Evolutionary conservation across 2,113 vertebrate species (phyloP).

Genomic region (Garra rufa): DNA sequence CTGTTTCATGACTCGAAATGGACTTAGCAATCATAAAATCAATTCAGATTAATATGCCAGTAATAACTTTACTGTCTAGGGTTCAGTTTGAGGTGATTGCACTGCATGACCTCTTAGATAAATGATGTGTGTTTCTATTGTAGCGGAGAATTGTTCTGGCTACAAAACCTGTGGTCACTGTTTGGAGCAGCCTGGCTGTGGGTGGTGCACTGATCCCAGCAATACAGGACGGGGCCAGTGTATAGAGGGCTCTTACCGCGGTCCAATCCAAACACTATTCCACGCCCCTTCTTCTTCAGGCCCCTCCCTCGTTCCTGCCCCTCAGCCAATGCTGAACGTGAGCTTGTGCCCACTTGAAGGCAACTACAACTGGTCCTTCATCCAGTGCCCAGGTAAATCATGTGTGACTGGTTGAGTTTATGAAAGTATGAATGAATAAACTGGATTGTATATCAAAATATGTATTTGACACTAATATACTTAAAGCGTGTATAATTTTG

Average conservation of each 20-base stretch:
- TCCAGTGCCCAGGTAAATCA: constrained; percentile 91
- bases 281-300: constrained; percentile 76
- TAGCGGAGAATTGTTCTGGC: constrained; percentile 97
- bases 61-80: background rate
- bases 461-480: background rate
- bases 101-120: background rate
- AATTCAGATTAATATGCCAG: constrained; percentile 8
- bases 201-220: constrained; percentile 95
- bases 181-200: constrained; percentile 93
- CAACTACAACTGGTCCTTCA: constrained; percentile 94
- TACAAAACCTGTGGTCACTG: constrained; percentile 92
- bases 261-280: constrained; percentile 84
- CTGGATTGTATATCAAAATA: background rate
- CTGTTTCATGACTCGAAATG: background rate
- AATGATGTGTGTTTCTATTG: constrained; percentile 29
- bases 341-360: constrained; percentile 86
- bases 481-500: background rate
- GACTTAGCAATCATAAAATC: background rate
- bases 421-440: background rate
- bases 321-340: constrained; percentile 85
- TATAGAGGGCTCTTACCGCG: constrained; percentile 89
- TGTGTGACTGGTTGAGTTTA: background rate
- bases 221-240: constrained; percentile 94
- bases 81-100: background rate
- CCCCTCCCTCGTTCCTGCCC: constrained; percentile 74